A percentile compares a stretch with the other conserved stretches of the same genome.
These are phyloP conservation scores for Brachionus asplanchnoidis DNA, from an alignment of 1,140 invertebrate species.

Conservation along the genomic window DNA sequence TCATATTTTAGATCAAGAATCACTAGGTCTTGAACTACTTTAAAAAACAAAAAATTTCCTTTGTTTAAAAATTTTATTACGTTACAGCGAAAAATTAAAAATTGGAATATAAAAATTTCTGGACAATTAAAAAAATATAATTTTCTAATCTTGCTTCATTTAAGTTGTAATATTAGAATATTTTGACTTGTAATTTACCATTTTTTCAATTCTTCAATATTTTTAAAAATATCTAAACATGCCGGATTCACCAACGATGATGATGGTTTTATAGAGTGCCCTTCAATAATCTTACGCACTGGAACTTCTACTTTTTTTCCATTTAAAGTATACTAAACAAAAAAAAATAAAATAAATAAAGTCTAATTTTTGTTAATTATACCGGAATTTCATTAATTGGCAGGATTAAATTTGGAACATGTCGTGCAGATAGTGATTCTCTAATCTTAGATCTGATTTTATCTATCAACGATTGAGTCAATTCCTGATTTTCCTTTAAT, in stretches of 20 bases:
- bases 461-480: slow-evolving; percentile 54
- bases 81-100: not conserved
- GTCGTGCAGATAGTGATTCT: slow-evolving; percentile 58
- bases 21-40: not conserved
- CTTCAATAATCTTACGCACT: slow-evolving; percentile 60
- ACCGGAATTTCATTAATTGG: slow-evolving; percentile 60
- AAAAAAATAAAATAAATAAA: not conserved
- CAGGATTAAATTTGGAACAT: slow-evolving; percentile 60
- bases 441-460: slow-evolving; percentile 56
- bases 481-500: slow-evolving; percentile 52
- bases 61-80: not conserved
- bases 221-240: slow-evolving; percentile 28
- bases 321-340: slow-evolving; percentile 60
- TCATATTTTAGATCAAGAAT: not conserved
- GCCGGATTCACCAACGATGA: slow-evolving; percentile 35
- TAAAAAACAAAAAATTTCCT: not conserved
- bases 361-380: slow-evolving; percentile 42
- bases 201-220: not conserved
- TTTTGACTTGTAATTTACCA: not conserved
- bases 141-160: not conserved
- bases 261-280: slow-evolving; percentile 46
- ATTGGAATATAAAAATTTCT: not conserved
- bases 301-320: slow-evolving; percentile 65
- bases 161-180: not conserved
- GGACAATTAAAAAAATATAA: not conserved